phyloP scores from a whole-genome alignment of 2,888 invertebrate species.

The Plutella xylostella region DNA sequence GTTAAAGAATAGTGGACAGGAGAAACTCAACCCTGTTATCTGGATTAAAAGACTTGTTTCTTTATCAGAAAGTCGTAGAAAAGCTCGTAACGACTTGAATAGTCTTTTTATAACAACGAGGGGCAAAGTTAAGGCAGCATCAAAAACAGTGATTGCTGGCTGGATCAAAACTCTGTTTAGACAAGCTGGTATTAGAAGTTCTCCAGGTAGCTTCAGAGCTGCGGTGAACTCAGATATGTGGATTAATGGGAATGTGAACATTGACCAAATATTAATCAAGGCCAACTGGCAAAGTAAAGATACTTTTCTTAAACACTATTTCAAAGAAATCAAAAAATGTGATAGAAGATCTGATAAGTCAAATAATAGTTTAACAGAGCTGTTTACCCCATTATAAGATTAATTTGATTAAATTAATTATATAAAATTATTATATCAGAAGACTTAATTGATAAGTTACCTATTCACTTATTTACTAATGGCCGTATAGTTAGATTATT shows the following conservation, averaged over 20 bases:
- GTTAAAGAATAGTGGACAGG: conserved; percentile 7
- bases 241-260: neutral
- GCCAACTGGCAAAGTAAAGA: neutral
- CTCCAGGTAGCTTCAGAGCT: conserved; percentile 11
- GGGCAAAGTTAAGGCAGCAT: conserved; percentile 11
- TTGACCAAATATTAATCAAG: neutral
- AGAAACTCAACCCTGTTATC: conserved; percentile 10
- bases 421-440: too few species aligned
- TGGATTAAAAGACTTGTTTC: conserved; percentile 10
- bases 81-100: neutral
- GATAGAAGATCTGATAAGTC: neutral
- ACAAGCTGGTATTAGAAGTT: conserved; percentile 8
- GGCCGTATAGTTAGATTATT: too few species aligned
- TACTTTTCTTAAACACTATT: neutral
- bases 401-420: too few species aligned
- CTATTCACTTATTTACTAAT: too few species aligned
- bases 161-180: conserved; percentile 13
- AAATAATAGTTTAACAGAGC: too few species aligned
- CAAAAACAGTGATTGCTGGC: conserved; percentile 14
- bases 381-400: too few species aligned
- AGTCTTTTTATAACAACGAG: conserved; percentile 12
- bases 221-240: neutral
- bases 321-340: neutral
- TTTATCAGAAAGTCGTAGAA: neutral
- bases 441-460: too few species aligned